phyloP scores from a whole-genome alignment of 2,888 invertebrate genomes.

The Mayetiola destructor region DNA sequence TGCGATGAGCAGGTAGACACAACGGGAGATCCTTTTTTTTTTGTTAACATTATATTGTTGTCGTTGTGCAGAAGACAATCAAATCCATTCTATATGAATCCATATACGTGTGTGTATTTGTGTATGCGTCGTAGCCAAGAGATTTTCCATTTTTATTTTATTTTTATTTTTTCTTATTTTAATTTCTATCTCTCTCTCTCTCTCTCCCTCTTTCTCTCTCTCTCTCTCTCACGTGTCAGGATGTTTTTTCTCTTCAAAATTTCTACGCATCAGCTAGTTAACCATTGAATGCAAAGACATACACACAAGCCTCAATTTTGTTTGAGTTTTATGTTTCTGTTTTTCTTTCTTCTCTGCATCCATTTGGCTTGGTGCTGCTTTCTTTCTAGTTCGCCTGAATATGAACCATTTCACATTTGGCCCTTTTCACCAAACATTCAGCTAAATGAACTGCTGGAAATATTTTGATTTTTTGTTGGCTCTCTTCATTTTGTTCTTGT shows the following conservation, averaged over 20 bases:
- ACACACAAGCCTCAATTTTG: constrained; percentile 5
- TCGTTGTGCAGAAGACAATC: neutral
- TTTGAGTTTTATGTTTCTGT: constrained; percentile 2
- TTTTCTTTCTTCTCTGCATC: neutral
- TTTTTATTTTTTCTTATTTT: neutral
- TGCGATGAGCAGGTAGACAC: constrained; percentile 16
- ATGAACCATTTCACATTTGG: too few relatives aligned
- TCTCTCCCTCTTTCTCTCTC: neutral
- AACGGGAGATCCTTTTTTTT: constrained; percentile 12
- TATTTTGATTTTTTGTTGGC: too few relatives aligned
- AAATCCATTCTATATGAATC: neutral
- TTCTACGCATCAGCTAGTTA: too few relatives aligned
- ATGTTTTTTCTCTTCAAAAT: too few relatives aligned
- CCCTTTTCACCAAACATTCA: too few relatives aligned
- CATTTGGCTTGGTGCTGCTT: constrained; percentile 1
- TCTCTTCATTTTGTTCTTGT: too few relatives aligned
- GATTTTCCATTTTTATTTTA: neutral
- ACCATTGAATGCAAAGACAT: neutral
- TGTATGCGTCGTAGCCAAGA: neutral
- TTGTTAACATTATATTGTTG: constrained; percentile 7
- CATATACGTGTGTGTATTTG: neutral
- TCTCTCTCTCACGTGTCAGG: neutral
- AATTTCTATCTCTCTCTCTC: neutral
- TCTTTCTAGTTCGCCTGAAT: neutral
- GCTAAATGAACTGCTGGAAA: too few relatives aligned